A percentile compares a stretch with the other conserved stretches of the same genome.
Evolutionary conservation across 2,113 vertebrate species (phyloP).

Genomic region (Lanius collurio): DNA sequence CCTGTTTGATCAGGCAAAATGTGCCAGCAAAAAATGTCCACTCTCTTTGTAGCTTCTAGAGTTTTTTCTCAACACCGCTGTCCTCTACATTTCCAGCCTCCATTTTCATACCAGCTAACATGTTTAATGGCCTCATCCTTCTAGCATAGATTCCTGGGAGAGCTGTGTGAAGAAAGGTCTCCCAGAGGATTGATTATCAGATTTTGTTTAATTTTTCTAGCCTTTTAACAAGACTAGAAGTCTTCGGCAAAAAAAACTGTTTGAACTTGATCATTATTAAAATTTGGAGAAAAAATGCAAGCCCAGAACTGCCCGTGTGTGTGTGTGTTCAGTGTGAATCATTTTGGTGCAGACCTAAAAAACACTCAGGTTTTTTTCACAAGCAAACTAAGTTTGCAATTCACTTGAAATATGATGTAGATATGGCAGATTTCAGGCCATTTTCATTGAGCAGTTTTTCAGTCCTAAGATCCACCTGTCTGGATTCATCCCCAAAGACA

Average conservation of each 20-base stretch:
- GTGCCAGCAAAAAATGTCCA: neutral
- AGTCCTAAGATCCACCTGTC: neutral
- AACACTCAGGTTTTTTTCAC: fast-evolving
- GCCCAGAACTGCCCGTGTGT: neutral
- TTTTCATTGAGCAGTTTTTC: neutral
- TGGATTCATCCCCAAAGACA: neutral
- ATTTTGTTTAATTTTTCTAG: neutral
- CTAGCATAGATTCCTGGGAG: neutral
- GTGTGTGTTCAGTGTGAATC: neutral
- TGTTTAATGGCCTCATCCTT: neutral
- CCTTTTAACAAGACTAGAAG: neutral
- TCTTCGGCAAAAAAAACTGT: neutral
- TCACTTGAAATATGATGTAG: neutral
- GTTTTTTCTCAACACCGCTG: neutral
- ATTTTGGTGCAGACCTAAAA: neutral
- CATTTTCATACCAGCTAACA: neutral
- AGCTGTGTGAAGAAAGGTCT: neutral
- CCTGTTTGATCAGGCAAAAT: neutral
- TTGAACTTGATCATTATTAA: neutral
- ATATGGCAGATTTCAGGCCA: neutral
- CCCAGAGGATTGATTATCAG: neutral
- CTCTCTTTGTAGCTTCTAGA: neutral
- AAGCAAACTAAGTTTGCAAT: neutral
- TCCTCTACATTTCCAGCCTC: neutral
- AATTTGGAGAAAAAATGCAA: neutral